Base-by-base conservation (phyloP, 2,797 vertebrate genomes). In the Odontamblyopus lacepedii region DNA sequence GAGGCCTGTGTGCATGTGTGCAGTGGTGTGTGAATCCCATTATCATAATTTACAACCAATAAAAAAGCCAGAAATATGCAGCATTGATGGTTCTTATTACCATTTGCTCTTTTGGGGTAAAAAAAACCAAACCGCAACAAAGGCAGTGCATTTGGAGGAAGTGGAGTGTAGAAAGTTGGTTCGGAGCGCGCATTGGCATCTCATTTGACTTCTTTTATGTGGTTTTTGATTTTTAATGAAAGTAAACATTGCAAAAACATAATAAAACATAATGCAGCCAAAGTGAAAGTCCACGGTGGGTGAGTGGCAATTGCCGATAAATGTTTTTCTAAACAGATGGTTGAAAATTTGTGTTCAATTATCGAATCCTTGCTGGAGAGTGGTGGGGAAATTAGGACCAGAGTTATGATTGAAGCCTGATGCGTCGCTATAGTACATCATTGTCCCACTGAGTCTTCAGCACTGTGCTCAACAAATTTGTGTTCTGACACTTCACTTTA, bases 81-180 rank as follows among this genome's bases (percentile, higher is more conserved):
- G 85, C 83, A 85, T 85, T 87, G 84, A 88, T 94, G 94, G 91
- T 92, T 94, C 93, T 91, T 83, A 94, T 95, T 93, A 94, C 77
- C 83, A 80, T 88, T 83, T 88, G 80, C 83, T 92, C 87, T 89
- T 84, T 89, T 83, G 80, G 79, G 75, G 71, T 81, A 73, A 73
- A 83, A 77, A 78, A 74, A 63, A 81, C 72, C 78, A 78, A 70
- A n/a, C 67, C 74, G 75, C 77, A 83, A 87, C 85, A 89, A 84
- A 90, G 88, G 77, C 73, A 77, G 72, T n/a, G 73, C 82, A 89
- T 86, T 81, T 73, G 67, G 83, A 87, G 77, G 80, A 86, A 85
- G 57, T 88, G 75, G 80, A 87, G 83, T 74, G 72, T 79, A 79
- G 72, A 84, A 72, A 79, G 85, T 78, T 68, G n/a, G 77, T 83